These are phyloP conservation scores for Dermolepida albohirtum DNA, from an alignment of 2,888 invertebrate species.

Conservation along the genomic window DNA sequence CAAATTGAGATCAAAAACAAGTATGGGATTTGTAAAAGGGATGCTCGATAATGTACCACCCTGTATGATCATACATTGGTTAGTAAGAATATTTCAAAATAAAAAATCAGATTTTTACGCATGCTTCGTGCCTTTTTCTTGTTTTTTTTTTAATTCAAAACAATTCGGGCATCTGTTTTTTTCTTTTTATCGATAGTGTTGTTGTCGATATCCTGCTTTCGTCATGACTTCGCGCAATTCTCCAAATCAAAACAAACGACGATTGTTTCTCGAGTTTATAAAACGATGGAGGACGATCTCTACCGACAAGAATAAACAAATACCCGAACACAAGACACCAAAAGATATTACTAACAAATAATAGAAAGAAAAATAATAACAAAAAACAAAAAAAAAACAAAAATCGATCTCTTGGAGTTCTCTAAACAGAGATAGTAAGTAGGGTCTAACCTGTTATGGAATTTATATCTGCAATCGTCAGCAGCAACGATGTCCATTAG, in stretches of 20 bases:
- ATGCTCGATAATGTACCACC: background rate
- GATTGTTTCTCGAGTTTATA: too few relatives aligned
- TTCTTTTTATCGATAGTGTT: background rate
- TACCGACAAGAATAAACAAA: slow-evolving; percentile 51
- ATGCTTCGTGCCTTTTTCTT: slow-evolving; percentile 76
- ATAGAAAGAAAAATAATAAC: background rate
- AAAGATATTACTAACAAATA: slow-evolving; percentile 40
- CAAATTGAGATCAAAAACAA: too few relatives aligned
- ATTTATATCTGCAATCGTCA: slow-evolving; percentile 95
- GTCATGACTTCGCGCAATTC: background rate
- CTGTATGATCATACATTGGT: slow-evolving; percentile 8
- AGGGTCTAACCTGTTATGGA: slow-evolving; percentile 85
- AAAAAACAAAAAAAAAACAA: slow-evolving; percentile 14
- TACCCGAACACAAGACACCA: slow-evolving; percentile 52
- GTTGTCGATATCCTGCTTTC: background rate
- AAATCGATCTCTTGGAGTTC: background rate
- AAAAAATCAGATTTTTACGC: slow-evolving; percentile 63
- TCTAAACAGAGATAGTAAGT: slow-evolving; percentile 27
- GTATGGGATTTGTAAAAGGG: too few relatives aligned
- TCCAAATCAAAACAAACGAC: too few relatives aligned
- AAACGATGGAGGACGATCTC: slow-evolving; percentile 31
- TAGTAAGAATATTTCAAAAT: slow-evolving; percentile 28
- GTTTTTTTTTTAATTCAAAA: slow-evolving; percentile 49
- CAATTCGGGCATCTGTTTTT: slow-evolving; percentile 62
- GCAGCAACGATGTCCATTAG: slow-evolving; percentile 98